Evolutionary conservation across 2,113 vertebrate genomes (phyloP), one percentile per base, ranked within the genome.

Genomic region (Callopanchax toddi): DNA sequence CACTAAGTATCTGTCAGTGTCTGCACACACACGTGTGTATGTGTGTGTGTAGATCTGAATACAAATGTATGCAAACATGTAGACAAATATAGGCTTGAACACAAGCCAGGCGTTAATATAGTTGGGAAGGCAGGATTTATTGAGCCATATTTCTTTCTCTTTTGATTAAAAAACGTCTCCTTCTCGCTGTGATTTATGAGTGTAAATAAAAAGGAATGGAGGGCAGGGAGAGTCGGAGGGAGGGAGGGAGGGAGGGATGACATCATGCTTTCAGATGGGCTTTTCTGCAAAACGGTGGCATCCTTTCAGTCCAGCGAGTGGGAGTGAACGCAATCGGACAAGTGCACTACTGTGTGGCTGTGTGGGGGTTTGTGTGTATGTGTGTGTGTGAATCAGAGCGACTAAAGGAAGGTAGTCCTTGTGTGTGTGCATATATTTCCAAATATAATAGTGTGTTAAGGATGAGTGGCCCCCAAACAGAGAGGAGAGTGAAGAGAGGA

Each of bases 161-260:
- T 89, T 86, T 90, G 84, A 90, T 29, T 91, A 91, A 88, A 92
- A 51, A 91, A 89, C 46, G 81, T 87, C 87, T 88, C 72, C 72
- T 91, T 84, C 81, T 78, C 70, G 45, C 66, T 66, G n/a, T 86
- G 83, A 92, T 88, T 92, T 90, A 81, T 83, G 81, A 73, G 17
- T 10, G 29, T 60, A 58, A 79, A 83, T 65, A 63, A 80, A 53
- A 61, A 76, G 23, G 60, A 69, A 85, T 51, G 73, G 67, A 78
- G 63, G 56, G 59, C 72, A 70, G 57, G 40, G 77, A 52, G 71
- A 66, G 75, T 25, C 5, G 25, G 70, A 59, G 70, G 40, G 51
- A 68, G 78, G 40, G 77, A 46, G n/a, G 36, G 58, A 58, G 80
- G 21, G 32, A 62, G 42, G 49, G 51, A 67, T 92, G 89, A 91